Conservation (phyloP, 2,113 vertebrate genomes). For the chimpanzee (Pan troglodytes) region NHGRI_mPanTro3-v2.1_pri NC_086015.1:92520501-92521000, state of each 20-base stretch:
- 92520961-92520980: neutral
- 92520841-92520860: neutral
- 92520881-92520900: neutral
- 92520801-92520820: neutral
- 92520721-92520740: conserved; percentile 29
- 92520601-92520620: no score
- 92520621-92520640: conserved; percentile 1
- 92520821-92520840: neutral
- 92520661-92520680: conserved; percentile 7
- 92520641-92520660: conserved; percentile 23
- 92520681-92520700: conserved; percentile 55
- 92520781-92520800: neutral
- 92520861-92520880: neutral
- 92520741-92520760: neutral
- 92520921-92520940: neutral
- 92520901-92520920: neutral
- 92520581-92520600: no score
- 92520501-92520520: no score
- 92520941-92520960: neutral
- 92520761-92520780: neutral
- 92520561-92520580: no score
- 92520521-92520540: no score
- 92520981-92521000: neutral
- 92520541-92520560: no score
- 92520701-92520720: neutral